Conservation (phyloP, 2,797 vertebrate genomes). For the Sciurus vulgaris region DNA sequence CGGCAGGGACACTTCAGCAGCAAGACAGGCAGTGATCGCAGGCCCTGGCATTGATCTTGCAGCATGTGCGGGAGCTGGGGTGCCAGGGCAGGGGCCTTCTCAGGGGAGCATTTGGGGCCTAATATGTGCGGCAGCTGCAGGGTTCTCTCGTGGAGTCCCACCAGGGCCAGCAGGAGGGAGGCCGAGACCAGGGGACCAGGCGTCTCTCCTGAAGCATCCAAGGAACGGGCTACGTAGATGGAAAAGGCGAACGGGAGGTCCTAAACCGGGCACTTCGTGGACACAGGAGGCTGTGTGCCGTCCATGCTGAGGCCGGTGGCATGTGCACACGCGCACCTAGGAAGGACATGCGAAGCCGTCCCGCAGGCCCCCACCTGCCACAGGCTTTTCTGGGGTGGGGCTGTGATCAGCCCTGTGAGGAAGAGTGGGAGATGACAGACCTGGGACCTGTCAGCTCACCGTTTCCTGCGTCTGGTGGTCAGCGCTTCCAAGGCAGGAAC, state of each 20-base stretch:
- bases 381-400: background rate
- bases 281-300: background rate
- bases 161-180: background rate
- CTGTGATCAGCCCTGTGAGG: background rate
- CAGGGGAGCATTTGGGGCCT: background rate
- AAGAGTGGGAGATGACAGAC: background rate
- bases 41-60: background rate
- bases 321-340: accelerated
- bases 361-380: background rate
- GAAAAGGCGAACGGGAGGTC: background rate
- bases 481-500: background rate
- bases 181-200: background rate
- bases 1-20: background rate
- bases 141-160: too few relatives aligned
- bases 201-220: background rate
- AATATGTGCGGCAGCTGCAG: too few relatives aligned
- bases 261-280: accelerated
- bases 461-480: accelerated
- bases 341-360: background rate
- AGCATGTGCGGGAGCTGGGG: background rate
- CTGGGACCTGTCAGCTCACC: background rate
- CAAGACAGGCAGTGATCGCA: too few relatives aligned
- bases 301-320: background rate
- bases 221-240: background rate
- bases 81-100: background rate